Evolutionary conservation across 2,888 invertebrate genomes (phyloP), one percentile per base, ranked within the genome.

Genomic region (Cephonodes hylas): DNA sequence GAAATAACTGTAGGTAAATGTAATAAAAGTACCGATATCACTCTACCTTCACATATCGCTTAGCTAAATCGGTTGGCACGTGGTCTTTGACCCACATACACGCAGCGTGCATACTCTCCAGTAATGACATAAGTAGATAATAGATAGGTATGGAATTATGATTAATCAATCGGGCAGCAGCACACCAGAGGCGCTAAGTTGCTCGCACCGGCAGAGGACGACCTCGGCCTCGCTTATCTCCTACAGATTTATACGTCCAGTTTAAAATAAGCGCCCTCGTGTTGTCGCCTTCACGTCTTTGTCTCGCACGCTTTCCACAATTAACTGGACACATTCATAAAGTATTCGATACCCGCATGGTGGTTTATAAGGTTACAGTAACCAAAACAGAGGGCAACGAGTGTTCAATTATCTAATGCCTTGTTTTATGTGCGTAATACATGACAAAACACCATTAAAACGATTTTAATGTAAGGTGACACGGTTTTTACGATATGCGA

Each of bases 151-250:
- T 27, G 18, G 1, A 25, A 25, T 48, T 7, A 27, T 53, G 13
- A 23, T 53, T 18, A 53, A 15, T 53, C 15, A 53, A 27, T 27
- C 27, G 27, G 27, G 15, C 48, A 18, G n/a, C 18, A 27, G 25
- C 48, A 20, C 20, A 15, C 27, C 25, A 27, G 48, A 53, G 27
- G 8, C 23, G 46, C 15, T 27, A 53, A 53, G 27, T 53, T 53
- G 59, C 61, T 61, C 59, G 42, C 48, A 59, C 42, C 42, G 58
- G 42, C 44, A 25, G 58, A 42, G 23, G 58, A 58, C 44, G 84
- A 80, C 86, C 88, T 87, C 82, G 87, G 79, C 83, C 81, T 80
- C 79, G 78, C 81, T 84, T 83, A 83, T 82, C 81, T 77, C 71
- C 64, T 15, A 73, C 76, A 76, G 81, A 82, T 83, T 84, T 78